These are phyloP conservation scores for Chelon auratus DNA, from an alignment of 2,797 vertebrate genomes.

Conservation along the genomic window DNA sequence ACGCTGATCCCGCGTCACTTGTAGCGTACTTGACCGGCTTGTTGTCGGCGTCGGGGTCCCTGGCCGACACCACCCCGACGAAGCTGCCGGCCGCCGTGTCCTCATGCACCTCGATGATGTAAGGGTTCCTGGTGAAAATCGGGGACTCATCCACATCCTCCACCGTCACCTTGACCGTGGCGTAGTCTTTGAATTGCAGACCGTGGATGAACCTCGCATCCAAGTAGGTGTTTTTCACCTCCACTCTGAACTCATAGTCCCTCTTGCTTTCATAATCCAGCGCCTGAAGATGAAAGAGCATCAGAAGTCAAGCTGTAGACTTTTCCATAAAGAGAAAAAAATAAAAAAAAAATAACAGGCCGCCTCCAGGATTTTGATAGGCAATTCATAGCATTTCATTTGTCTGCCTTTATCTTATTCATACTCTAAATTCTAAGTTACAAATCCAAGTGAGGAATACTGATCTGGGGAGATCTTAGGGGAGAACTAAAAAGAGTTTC, in stretches of 20 bases:
- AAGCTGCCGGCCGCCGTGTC: conserved; percentile 92
- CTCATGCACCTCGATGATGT: conserved; percentile 96
- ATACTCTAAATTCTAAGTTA: conserved; percentile 61
- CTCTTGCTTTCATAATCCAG: conserved; percentile 96
- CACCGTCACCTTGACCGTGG: conserved; percentile 90
- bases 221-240: conserved; percentile 92
- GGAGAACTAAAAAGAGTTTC: conserved; percentile 51
- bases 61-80: conserved; percentile 91
- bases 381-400: conserved; percentile 66
- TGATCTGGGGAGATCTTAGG: conserved; percentile 58
- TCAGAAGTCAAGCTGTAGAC: conserved; percentile 59
- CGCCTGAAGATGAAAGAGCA: conserved; percentile 82
- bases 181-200: conserved; percentile 93
- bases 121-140: conserved; percentile 88
- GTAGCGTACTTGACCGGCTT: conserved; percentile 90
- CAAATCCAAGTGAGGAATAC: conserved; percentile 65
- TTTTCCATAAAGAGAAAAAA: conserved; percentile 24
- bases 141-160: conserved; percentile 95
- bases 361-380: conserved; percentile 59
- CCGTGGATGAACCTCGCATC: conserved; percentile 91
- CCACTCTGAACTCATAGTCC: conserved; percentile 91
- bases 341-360: conserved; percentile 16
- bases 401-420: conserved; percentile 70
- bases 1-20: too few species aligned
- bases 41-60: conserved; percentile 91